Percentiles rank a stretch among this genome's conserved stretches.
phyloP scores from a whole-genome alignment of 2,888 invertebrate species.

The Xestia rhomboidea region DNA sequence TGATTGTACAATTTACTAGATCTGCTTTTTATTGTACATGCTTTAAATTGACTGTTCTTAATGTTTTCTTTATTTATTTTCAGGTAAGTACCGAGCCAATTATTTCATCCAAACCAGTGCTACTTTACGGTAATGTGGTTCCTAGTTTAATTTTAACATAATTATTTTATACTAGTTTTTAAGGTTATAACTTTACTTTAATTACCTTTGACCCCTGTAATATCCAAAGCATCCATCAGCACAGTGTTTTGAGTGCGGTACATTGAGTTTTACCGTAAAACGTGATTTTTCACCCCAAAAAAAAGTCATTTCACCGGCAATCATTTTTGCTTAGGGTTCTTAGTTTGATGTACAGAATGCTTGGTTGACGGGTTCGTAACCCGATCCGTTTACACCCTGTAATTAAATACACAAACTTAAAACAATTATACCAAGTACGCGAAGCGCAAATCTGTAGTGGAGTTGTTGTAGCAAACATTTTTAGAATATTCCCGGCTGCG shows the following conservation, averaged over 20 bases:
- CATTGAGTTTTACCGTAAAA: no score
- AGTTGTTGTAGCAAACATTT: conserved; percentile 45
- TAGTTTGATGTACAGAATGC: no score
- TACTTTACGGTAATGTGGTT: conserved; percentile 34
- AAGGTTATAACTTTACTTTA: no score
- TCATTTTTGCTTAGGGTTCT: no score
- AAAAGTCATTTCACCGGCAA: no score
- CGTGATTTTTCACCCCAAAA: no score
- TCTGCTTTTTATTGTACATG: not conserved
- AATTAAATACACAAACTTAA: conserved; percentile 17
- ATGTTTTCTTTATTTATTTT: conserved; percentile 32
- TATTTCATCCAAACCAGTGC: not conserved
- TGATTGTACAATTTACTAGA: not conserved
- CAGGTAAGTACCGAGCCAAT: conserved; percentile 51
- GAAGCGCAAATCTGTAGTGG: conserved; percentile 23
- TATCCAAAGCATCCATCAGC: no score
- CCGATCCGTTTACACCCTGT: no score
- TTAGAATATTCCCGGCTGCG: conserved; percentile 41
- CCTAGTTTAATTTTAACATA: not conserved
- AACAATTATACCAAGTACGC: not conserved
- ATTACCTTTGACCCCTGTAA: no score
- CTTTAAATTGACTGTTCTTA: not conserved
- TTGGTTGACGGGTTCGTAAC: no score
- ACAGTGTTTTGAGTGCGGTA: no score
- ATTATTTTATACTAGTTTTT: not conserved